A percentile compares a stretch with the other conserved stretches of the same genome.
These are phyloP conservation scores for Falco novaeseelandiae DNA, from an alignment of 2,797 vertebrate species.

Conservation along the genomic window DNA sequence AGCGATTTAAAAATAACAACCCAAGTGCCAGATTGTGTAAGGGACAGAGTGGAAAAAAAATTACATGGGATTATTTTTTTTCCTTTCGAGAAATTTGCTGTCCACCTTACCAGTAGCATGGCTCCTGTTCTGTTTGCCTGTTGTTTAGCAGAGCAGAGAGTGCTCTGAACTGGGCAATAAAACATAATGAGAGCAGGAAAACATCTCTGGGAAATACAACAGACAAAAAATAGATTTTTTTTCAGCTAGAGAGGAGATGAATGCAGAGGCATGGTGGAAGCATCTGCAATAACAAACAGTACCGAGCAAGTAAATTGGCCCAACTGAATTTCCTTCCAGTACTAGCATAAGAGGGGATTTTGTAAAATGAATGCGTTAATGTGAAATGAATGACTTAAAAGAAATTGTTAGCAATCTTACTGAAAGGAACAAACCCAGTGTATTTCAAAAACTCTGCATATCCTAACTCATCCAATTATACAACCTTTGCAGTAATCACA, in stretches of 20 bases:
- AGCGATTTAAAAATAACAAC: neutral
- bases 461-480: neutral
- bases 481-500: neutral
- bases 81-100: neutral
- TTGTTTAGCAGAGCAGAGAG: constrained; percentile 9
- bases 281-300: neutral
- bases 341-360: neutral
- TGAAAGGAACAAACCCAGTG: neutral
- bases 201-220: neutral
- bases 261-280: neutral
- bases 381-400: neutral
- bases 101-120: neutral
- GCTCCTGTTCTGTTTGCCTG: neutral
- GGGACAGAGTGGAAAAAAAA: neutral
- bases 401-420: neutral
- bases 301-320: neutral
- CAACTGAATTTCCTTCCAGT: neutral
- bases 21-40: neutral
- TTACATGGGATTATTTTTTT: neutral
- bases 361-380: neutral
- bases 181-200: constrained; percentile 22
- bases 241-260: neutral
- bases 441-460: neutral
- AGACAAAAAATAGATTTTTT: neutral
- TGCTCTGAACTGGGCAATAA: neutral